These are phyloP conservation scores for Leptinotarsa texana DNA, from an alignment of 1,140 invertebrate species.

Conservation along the genomic window DNA sequence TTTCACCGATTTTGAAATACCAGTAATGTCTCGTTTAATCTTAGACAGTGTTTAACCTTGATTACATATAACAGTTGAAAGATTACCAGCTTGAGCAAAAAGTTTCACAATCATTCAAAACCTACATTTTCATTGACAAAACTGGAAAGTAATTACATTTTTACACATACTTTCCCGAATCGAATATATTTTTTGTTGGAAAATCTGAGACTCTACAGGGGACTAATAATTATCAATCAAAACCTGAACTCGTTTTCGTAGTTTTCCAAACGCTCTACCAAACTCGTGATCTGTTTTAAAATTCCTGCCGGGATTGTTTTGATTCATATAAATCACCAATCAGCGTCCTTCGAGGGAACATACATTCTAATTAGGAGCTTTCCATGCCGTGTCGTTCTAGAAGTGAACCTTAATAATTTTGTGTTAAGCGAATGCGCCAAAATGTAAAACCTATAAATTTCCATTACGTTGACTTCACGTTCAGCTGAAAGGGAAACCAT, in stretches of 20 bases:
- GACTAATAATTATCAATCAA: neutral
- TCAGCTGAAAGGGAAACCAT: slow-evolving; percentile 21
- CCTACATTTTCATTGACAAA: too few relatives aligned
- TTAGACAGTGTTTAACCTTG: too few relatives aligned
- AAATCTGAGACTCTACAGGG: too few relatives aligned
- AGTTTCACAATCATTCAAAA: too few relatives aligned
- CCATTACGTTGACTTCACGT: slow-evolving; percentile 1
- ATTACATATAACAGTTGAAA: too few relatives aligned
- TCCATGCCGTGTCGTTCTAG: slow-evolving; percentile 15
- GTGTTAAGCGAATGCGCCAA: slow-evolving; percentile 15
- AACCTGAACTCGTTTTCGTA: neutral
- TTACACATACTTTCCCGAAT: too few relatives aligned
- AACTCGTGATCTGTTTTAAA: slow-evolving; percentile 10
- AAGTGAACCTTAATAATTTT: slow-evolving; percentile 26
- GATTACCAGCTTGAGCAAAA: too few relatives aligned
- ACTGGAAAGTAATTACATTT: too few relatives aligned
- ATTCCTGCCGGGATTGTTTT: neutral
- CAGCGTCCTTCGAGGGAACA: slow-evolving; percentile 12
- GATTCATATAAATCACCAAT: slow-evolving; percentile 23
- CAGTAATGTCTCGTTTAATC: too few relatives aligned
- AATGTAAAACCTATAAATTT: slow-evolving; percentile 24
- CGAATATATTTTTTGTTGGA: too few relatives aligned
- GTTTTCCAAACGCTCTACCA: neutral
- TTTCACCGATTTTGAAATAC: too few relatives aligned
- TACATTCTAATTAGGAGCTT: slow-evolving; percentile 21